Conservation (phyloP, 2,113 vertebrate species). For the Tychaedon coryphoeus region DNA sequence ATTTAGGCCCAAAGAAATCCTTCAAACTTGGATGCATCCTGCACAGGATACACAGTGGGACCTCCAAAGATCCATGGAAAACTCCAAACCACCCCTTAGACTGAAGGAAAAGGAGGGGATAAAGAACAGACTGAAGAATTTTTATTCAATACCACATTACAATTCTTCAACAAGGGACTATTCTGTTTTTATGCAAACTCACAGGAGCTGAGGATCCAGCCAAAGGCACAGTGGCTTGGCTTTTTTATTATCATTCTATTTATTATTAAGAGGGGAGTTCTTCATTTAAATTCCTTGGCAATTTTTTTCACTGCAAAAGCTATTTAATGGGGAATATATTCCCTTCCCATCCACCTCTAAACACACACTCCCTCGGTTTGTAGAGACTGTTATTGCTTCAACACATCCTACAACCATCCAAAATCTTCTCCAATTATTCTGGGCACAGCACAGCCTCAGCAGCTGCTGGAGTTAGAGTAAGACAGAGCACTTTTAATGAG, state of each 20-base stretch:
- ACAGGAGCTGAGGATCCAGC: neutral
- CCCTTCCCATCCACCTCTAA: neutral
- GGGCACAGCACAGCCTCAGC: neutral
- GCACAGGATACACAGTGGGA: accelerated
- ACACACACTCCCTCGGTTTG: neutral
- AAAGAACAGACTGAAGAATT: neutral
- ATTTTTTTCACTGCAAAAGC: neutral
- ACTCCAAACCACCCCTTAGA: neutral
- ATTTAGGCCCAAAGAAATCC: neutral
- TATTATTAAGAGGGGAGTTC: neutral
- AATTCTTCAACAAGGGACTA: neutral
- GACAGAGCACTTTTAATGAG: constrained; percentile 9
- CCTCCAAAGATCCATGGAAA: neutral
- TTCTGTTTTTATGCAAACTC: neutral
- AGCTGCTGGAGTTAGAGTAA: neutral
- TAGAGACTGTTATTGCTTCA: neutral
- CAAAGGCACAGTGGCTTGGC: accelerated
- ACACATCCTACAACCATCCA: neutral
- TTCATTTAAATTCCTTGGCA: neutral
- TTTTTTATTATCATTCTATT: neutral
- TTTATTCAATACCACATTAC: neutral
- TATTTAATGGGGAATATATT: accelerated
- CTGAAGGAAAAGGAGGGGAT: neutral
- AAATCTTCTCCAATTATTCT: neutral
- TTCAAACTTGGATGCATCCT: neutral